phyloP scores from a whole-genome alignment of 2,113 vertebrate genomes.

The Eleginops maclovinus region DNA sequence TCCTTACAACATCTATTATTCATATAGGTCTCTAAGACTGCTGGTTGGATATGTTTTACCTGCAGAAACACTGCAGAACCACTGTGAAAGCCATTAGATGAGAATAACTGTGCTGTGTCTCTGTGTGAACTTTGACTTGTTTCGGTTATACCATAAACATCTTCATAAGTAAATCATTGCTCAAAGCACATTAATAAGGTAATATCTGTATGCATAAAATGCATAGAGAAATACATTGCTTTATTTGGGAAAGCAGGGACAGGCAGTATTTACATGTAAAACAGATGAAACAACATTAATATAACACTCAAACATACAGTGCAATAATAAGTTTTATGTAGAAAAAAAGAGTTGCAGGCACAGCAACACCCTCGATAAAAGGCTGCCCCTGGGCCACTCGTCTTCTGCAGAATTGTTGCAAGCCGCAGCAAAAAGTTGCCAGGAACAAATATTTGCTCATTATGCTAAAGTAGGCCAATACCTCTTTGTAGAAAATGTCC shows the following conservation, averaged over 20 bases:
- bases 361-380: constrained; percentile 33
- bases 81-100: constrained; percentile 3
- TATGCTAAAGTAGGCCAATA: not conserved
- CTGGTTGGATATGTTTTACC: constrained; percentile 5
- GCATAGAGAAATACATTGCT: not conserved
- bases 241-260: not conserved
- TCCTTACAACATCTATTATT: constrained; percentile 41
- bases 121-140: not conserved
- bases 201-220: not conserved
- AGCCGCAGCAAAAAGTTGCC: constrained; percentile 1
- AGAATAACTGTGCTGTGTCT: not conserved
- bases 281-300: no score
- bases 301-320: not conserved
- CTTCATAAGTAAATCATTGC: not conserved
- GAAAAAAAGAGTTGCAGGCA: constrained; percentile 9
- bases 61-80: constrained; percentile 12
- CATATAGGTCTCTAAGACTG: constrained; percentile 18
- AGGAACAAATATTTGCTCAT: not conserved
- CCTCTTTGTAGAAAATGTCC: not conserved
- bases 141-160: not conserved
- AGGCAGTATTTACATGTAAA: not conserved
- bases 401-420: not conserved
- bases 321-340: not conserved
- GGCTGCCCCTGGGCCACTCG: constrained; percentile 13
- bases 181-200: not conserved